phyloP scores from a whole-genome alignment of 2,113 vertebrate genomes.

The Atherinomorus stipes region DNA sequence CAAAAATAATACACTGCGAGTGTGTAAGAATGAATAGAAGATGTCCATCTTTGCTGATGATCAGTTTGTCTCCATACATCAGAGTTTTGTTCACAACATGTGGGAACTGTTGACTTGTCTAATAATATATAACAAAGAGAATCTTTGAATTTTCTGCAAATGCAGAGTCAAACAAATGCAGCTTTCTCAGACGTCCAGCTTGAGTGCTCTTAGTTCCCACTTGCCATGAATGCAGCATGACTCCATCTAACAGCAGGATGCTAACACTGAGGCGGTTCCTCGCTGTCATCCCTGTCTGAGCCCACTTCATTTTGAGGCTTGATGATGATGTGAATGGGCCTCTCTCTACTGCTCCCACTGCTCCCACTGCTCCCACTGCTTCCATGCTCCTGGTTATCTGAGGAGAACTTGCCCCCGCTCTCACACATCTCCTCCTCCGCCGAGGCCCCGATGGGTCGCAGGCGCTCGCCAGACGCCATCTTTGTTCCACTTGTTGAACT shows the following conservation, averaged over 20 bases:
- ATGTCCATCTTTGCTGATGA: background rate
- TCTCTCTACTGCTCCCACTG: slow-evolving; percentile 62
- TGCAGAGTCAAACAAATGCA: background rate
- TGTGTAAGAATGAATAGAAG: slow-evolving; percentile 34
- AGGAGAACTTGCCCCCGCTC: slow-evolving; percentile 30
- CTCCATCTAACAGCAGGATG: slow-evolving; percentile 45
- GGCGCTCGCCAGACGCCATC: slow-evolving; percentile 65
- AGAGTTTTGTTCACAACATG: background rate
- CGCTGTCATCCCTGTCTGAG: slow-evolving; percentile 58
- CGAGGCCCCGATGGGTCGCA: slow-evolving; percentile 81
- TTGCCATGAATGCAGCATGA: slow-evolving; percentile 8
- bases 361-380: slow-evolving; percentile 49
- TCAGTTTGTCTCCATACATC: slow-evolving; percentile 3
- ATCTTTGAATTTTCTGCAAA: background rate
- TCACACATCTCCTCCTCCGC: slow-evolving; percentile 77
- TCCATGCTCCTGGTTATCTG: slow-evolving; percentile 56
- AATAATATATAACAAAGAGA: background rate
- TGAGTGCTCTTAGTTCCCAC: slow-evolving; percentile 23
- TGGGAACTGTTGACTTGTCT: background rate
- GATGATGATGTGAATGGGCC: slow-evolving; percentile 81
- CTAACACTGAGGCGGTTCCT: slow-evolving; percentile 60
- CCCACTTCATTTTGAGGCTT: slow-evolving; percentile 68
- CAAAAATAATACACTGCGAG: slow-evolving; percentile 14
- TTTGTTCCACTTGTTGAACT: slow-evolving; percentile 57
- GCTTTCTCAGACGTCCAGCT: slow-evolving; percentile 1